Conservation (phyloP, 2,888 invertebrate genomes). For the Thalpophila matura region DNA sequence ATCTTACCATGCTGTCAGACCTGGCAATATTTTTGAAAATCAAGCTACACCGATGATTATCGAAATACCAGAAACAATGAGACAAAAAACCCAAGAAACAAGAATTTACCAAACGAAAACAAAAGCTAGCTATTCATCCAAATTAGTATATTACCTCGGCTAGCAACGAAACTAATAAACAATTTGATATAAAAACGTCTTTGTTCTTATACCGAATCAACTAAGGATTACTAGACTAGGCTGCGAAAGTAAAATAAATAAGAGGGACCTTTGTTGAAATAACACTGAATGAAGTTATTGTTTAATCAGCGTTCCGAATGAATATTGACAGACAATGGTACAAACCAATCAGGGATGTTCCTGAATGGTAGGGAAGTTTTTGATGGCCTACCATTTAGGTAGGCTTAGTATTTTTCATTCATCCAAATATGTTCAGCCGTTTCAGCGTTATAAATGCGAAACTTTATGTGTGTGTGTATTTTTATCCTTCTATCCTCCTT, state of each 20-base stretch:
- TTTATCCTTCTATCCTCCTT: no score
- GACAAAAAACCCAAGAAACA: neutral
- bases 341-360: conserved; percentile 14
- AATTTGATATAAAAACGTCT: conserved; percentile 54
- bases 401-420: no score
- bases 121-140: neutral
- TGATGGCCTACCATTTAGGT: neutral
- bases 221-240: conserved; percentile 37
- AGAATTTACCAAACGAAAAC: no score
- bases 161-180: conserved; percentile 42
- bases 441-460: no score
- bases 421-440: no score
- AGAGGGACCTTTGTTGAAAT: conserved; percentile 28
- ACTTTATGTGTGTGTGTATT: neutral
- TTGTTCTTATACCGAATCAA: conserved; percentile 59
- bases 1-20: no score
- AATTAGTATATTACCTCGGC: neutral
- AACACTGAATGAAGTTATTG: conserved; percentile 30
- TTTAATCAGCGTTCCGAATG: conserved; percentile 38
- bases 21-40: neutral
- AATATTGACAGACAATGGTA: conserved; percentile 19
- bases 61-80: neutral
- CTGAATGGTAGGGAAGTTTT: neutral
- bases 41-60: neutral
- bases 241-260: conserved; percentile 39